Evolutionary conservation across 2,888 invertebrate species (phyloP), one percentile per base, ranked within the genome.

Genomic region (Dioctria rufipes): DNA sequence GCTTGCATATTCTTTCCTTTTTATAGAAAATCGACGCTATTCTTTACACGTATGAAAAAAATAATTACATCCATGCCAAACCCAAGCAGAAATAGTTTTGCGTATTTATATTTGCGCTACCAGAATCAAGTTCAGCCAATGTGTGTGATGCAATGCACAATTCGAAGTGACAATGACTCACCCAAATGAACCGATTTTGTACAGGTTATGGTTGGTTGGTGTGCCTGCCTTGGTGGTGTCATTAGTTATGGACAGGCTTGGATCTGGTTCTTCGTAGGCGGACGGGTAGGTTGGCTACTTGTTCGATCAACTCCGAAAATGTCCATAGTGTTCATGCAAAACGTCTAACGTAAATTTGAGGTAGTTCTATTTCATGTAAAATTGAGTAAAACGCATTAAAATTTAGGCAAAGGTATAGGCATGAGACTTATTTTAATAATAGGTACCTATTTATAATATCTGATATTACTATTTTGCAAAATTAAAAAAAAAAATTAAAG

Each of bases 141-240:
- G 42, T 46, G 43, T 77, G 63, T 77, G 77, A 77, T 77, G 77
- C 77, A 77, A 73, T 67, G 66, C 67, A 81, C 73, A 71, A 73
- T 58, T 46, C 46, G 77, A 81, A 77, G 49, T 51, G 81, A 81
- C 69, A 77, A 80, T 81, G 81, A 81, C 75, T 81, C 81, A 81
- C 79, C 25, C 71, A 51, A 77, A 75, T 67, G 61, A 77, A 63
- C 77, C 77, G 63, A 77, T 63, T 67, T 75, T 77, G 81, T 73
- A 73, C 67, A 75, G 66, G 77, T 80, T 81, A 65, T 81, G 78
- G 79, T 58, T 8, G 54, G 25, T 25, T 80, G 71, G 58, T 5
- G 77, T 54, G 65, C 65, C 63, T 80, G 42, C 58, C 46, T 25
- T 25, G 25, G 25, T 25, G 25, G 25, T 25, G 25, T 71, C 73